Evolutionary conservation across 2,797 vertebrate species (phyloP), one percentile per base, ranked within the genome.

Genomic region (Alcedo atthis): DNA sequence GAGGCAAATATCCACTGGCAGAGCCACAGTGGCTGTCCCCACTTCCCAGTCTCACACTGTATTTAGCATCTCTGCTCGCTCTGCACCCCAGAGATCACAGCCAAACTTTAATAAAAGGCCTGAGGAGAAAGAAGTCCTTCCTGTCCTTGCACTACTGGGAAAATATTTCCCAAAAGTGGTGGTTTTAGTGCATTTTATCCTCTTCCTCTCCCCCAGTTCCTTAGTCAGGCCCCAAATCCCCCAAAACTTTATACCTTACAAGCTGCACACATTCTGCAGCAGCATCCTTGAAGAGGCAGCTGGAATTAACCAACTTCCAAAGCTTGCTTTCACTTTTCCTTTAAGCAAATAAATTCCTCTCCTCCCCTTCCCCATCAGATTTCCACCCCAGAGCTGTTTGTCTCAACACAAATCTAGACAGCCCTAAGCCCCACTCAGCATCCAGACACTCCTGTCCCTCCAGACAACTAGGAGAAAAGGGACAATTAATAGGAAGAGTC

Each of bases 221-320:
- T 48, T 43, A n/a, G 6, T 8, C 25, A 69, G 57, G 17, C 69
- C 19, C 43, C 33, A 28, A 42, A 51, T 21, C 53, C 48, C 57
- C 40, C 19, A 16, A 24, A 33, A 28, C 19, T 49, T 58, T 37
- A 46, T 5, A 22, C n/a, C n/a, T 30, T 32, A 12, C 0, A 5
- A 45, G 42, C 16, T 25, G 9, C 15, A 15, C 0, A 0, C 18
- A 19, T 26, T 33, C 70, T 1, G 4, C 1, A 0, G 76, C 35
- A 75, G 32, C 62, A 45, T 1, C 43, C 19, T 12, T 28, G 32
- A 32, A 30, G 14, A 71, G n/a, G 25, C 49, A 66, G 87, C 2
- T 32, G 11, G 49, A 42, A 79, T 5, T 8, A 37, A 37, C 25
- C 2, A 3, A 32, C 78, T 71, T 74, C 40, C 85, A 57, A 0